Base-by-base conservation (phyloP, 2,888 invertebrate genomes). In the Pyrgus malvae region DNA sequence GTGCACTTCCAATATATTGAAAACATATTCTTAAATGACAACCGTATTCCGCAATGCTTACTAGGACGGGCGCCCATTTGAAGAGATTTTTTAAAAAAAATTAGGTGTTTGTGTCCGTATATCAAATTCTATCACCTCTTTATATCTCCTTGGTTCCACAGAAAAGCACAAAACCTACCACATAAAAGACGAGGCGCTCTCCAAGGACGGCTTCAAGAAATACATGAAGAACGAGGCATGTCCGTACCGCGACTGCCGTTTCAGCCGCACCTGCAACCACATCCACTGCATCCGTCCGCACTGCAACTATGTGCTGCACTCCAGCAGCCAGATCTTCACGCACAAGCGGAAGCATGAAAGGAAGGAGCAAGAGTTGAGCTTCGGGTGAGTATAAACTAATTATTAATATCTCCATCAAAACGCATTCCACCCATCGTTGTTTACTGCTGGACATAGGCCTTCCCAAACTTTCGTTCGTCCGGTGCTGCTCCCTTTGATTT, bases 131-230 rank as follows among this genome's bases (percentile, higher is more conserved):
- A n/a, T n/a, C n/a, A n/a, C n/a, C n/a, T n/a, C n/a, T n/a, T n/a
- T n/a, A n/a, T n/a, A n/a, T n/a, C n/a, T n/a, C n/a, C n/a, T n/a
- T n/a, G n/a, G 17, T 16, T 14, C 17, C 19, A 56, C 91, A 98
- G 99, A 99, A 88, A 99, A 99, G 89, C 99, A 99, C 92, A 99
- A 99, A 84, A 96, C 98, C 1, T 99, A 99, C 78, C 99, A 99
- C 84, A 96, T 98, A 75, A 98, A 98, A 85, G 99, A 99, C 86
- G 98, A 98, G 76, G 97, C 98, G 63, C 90, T 99, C 41, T 95
- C 96, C 33, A 94, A 97, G 61, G 99, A 99, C 77, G 99, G 99
- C 12, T 99, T 99, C 91, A 99, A 98, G 85, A 99, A 99, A 82
- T 99, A 98, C 84, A 96, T 99, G 94, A 99, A 99, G 83, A 97